Base-by-base conservation (phyloP, 1,140 invertebrate species). In the Galendromus occidentalis region DNA sequence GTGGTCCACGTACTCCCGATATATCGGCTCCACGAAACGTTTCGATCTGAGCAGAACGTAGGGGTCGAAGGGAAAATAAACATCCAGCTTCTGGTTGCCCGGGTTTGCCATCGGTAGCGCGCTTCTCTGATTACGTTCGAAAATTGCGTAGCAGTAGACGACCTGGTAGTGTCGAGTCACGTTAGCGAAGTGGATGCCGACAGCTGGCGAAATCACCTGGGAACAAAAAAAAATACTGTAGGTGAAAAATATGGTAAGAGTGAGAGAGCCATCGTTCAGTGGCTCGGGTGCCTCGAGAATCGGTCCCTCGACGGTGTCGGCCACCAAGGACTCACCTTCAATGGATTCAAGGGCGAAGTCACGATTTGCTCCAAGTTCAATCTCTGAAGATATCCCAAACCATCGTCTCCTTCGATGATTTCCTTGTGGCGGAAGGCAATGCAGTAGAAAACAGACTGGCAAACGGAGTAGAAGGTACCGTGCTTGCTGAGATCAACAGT, bases 391-490 rank as follows among this genome's bases (percentile, higher is more conserved):
- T 87, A 88, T 44, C 81, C 76, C 44, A 88, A 75, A 78, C 76
- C 76, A 71, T 74, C 71, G 55, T 70, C 67, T 47, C 67, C 82
- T 66, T 81, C 80, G 65, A 88, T 82, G 66, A 94, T 78, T 73
- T 92, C 86, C 71, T 84, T 84, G 72, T 88, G 84, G 69, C 87
- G 84, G 74, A 92, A 93, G 0, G 86, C 83, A 66, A 95, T 83
- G 2, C 92, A 77, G 76, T 94, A 92, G 74, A 96, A 94, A 33
- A 93, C 77, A 0, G 86, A 82, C 76, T 95, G 90, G 72, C 89
- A 92, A 12, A 91, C 82, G 17, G 85, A 82, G 74, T 92, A 91
- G 76, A 95, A 96, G 1, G 91, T 83, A 30, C 81, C 79, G 74
- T 96, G 90, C 2, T 83, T 79, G 72, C 82, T 82, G 4, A 78